Evolutionary conservation across 2,113 vertebrate species (phyloP).

Genomic region (Cebidichthys violaceus): DNA sequence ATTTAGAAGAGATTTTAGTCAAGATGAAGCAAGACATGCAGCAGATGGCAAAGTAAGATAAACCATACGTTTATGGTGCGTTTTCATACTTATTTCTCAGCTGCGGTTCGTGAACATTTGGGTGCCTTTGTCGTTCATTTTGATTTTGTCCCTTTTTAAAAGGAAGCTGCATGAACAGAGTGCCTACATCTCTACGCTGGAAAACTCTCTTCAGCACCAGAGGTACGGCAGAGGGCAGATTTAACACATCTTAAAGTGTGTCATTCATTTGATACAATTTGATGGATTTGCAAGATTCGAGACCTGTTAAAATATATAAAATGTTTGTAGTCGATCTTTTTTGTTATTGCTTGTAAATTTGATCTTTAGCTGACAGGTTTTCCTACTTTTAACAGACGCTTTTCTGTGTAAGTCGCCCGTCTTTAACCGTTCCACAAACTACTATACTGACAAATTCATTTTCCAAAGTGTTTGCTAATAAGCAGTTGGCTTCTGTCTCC

Average conservation of each 20-base stretch:
- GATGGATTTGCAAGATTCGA: neutral
- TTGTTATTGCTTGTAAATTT: neutral
- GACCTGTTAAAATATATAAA: constrained; percentile 1
- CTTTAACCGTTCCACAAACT: neutral
- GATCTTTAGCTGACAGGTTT: neutral
- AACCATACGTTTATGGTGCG: neutral
- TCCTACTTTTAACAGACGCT: neutral
- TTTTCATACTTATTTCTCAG: neutral
- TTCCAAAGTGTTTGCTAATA: neutral
- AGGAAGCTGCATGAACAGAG: constrained; percentile 83
- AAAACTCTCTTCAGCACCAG: constrained; percentile 78
- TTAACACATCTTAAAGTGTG: too few relatives aligned
- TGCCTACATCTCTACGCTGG: constrained; percentile 82
- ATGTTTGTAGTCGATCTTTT: neutral
- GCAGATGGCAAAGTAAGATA: constrained; percentile 85
- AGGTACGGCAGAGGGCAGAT: constrained; percentile 81
- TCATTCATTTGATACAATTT: neutral
- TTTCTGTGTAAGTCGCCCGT: neutral
- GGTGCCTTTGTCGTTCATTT: neutral
- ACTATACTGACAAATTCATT: neutral
- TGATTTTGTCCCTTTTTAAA: constrained; percentile 8
- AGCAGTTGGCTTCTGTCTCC: constrained; percentile 13
- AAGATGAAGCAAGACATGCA: constrained; percentile 86
- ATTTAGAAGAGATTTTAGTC: constrained; percentile 86
- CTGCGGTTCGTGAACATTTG: neutral